Percentiles rank a stretch among this genome's conserved stretches.
Conservation (phyloP, 2,113 vertebrate species). For the Myanophis thanlyinensis region DNA sequence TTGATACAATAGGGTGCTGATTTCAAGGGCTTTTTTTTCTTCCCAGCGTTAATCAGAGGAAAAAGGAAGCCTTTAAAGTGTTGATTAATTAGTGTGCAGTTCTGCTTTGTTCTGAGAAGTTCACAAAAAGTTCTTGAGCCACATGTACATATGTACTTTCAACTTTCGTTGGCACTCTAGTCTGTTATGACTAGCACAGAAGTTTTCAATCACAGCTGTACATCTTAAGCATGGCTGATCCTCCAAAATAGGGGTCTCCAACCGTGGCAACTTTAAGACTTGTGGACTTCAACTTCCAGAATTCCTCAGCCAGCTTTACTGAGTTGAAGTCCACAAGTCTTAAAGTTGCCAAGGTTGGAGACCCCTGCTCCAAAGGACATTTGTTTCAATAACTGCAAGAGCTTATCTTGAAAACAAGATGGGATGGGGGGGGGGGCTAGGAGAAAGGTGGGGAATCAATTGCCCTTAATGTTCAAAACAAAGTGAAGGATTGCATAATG, state of each 20-base stretch:
- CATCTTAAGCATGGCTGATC: conserved; percentile 8
- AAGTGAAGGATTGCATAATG: not conserved
- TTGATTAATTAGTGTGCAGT: not conserved
- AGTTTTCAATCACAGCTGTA: conserved; percentile 2
- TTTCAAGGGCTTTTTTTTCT: not conserved
- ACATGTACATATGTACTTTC: not conserved
- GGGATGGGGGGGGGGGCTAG: too few relatives aligned
- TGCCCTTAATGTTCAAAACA: not conserved
- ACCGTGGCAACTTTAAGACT: too few relatives aligned
- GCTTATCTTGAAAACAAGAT: conserved; percentile 6
- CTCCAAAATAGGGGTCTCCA: too few relatives aligned
- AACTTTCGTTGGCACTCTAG: conserved; percentile 17
- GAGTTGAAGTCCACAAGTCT: too few relatives aligned
- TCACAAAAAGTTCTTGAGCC: conserved; percentile 4
- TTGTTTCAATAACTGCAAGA: conserved; percentile 15
- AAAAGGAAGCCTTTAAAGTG: not conserved
- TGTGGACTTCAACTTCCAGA: too few relatives aligned
- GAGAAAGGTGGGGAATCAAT: not conserved
- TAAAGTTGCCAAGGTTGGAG: too few relatives aligned
- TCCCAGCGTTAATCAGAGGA: not conserved
- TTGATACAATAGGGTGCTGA: not conserved
- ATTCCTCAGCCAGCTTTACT: too few relatives aligned
- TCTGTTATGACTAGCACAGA: conserved; percentile 26
- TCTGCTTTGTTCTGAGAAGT: not conserved
- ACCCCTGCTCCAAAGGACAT: not conserved